Conservation (phyloP, 2,888 invertebrate genomes). For the Cantharis lateralis region DNA sequence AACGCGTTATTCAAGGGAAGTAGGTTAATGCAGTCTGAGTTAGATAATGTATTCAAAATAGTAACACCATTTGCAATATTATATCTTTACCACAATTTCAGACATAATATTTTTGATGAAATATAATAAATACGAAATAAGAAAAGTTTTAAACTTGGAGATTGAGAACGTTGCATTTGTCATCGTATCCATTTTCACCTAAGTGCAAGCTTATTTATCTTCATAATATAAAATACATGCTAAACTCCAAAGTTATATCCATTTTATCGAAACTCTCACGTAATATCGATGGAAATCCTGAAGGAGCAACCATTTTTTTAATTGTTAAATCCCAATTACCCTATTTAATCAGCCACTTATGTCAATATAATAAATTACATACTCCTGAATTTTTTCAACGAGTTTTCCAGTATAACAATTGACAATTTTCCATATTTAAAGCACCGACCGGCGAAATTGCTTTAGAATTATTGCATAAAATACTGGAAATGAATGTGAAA, state of each 20-base stretch:
- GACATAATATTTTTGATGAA: constrained; percentile 6
- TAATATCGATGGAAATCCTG: not conserved
- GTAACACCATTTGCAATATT: constrained; percentile 17
- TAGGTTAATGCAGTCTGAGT: constrained; percentile 38
- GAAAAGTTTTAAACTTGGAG: not conserved
- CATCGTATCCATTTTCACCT: not conserved
- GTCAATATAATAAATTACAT: not conserved
- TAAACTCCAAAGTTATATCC: not conserved
- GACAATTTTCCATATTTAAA: not conserved
- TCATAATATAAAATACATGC: not conserved
- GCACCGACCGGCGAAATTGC: not conserved
- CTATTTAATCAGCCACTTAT: not conserved
- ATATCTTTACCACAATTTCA: constrained; percentile 15
- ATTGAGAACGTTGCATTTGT: not conserved
- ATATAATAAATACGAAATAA: not conserved
- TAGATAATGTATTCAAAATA: constrained; percentile 31
- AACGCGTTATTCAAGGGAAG: constrained; percentile 40
- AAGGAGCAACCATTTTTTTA: not conserved
- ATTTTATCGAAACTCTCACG: not conserved
- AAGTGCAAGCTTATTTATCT: not conserved
- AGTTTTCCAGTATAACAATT: not conserved
- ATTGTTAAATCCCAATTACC: not conserved
- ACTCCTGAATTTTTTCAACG: not conserved
- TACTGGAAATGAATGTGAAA: not conserved
- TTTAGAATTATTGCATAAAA: not conserved